Percentiles rank a stretch among this genome's conserved stretches.
phyloP scores from a whole-genome alignment of 2,888 invertebrate species.

The Melinaea marsaeus region DNA sequence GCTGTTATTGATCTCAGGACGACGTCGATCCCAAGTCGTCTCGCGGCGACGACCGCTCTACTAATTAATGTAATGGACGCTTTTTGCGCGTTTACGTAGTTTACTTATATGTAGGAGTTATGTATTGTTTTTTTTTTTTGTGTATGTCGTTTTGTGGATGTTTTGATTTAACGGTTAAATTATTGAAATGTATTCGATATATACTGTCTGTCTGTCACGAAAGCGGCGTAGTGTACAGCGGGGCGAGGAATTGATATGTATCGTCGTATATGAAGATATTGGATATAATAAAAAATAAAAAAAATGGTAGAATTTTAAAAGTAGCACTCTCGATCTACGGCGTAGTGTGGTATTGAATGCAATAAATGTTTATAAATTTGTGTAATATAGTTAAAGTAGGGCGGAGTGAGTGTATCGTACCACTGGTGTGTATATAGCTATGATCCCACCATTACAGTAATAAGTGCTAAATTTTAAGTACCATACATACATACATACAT shows the following conservation, averaged over 20 bases:
- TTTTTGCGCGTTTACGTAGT: constrained; percentile 71
- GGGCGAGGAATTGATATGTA: constrained; percentile 13
- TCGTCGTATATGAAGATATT: constrained; percentile 19
- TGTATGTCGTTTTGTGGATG: constrained; percentile 64
- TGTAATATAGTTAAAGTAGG: constrained; percentile 40
- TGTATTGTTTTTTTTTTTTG: constrained; percentile 65
- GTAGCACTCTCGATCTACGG: constrained; percentile 70
- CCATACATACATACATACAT: constrained; percentile 61
- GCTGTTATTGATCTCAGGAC: constrained; percentile 68
- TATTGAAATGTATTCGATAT: constrained; percentile 62
- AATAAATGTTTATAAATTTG: constrained; percentile 59
- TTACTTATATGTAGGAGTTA: constrained; percentile 41
- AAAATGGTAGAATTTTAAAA: constrained; percentile 40
- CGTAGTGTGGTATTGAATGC: constrained; percentile 70
- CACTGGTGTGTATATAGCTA: constrained; percentile 74
- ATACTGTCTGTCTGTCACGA: constrained; percentile 35
- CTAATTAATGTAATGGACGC: constrained; percentile 54
- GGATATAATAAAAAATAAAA: constrained; percentile 35
- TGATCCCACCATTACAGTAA: constrained; percentile 77
- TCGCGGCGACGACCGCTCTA: constrained; percentile 48
- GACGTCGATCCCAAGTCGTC: constrained; percentile 73
- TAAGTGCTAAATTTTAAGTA: constrained; percentile 73
- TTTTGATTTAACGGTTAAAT: constrained; percentile 63
- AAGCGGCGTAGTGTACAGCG: constrained; percentile 7
- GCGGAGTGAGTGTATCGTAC: constrained; percentile 10